A percentile compares a stretch with the other conserved stretches of the same genome.
phyloP scores from a whole-genome alignment of 2,797 vertebrate species.

The Tokudaia tokunoshimensis region DNA sequence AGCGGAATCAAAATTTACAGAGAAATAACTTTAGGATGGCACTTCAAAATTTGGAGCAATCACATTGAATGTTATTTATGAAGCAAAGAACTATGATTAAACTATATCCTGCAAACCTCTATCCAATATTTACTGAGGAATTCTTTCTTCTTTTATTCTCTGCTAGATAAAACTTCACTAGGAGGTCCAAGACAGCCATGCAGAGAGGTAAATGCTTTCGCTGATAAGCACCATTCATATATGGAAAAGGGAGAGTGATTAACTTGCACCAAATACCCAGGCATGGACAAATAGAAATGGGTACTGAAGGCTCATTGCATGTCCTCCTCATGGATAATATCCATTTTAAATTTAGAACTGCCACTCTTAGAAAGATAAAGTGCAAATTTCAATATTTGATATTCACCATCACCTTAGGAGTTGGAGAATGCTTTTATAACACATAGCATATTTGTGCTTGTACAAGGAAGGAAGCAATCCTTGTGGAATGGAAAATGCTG shows the following conservation, averaged over 20 bases:
- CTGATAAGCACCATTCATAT: background rate
- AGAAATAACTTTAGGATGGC: background rate
- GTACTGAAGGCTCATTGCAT: background rate
- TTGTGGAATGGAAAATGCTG: background rate
- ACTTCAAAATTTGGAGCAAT: background rate
- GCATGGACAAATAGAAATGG: background rate
- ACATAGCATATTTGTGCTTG: background rate
- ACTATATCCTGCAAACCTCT: background rate
- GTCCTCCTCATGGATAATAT: background rate
- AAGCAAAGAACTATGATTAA: background rate
- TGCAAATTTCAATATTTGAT: background rate
- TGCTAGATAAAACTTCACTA: background rate
- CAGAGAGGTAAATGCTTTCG: background rate
- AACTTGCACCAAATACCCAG: background rate
- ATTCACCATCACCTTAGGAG: background rate
- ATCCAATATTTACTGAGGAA: slow-evolving; percentile 13
- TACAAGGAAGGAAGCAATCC: background rate
- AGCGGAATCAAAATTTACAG: background rate
- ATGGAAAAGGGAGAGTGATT: background rate
- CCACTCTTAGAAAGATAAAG: background rate
- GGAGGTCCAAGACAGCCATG: background rate
- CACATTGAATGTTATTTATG: background rate
- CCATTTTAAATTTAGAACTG: background rate
- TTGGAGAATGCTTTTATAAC: slow-evolving; percentile 4
- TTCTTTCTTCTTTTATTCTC: background rate